Evolutionary conservation across 2,888 invertebrate species (phyloP), one percentile per base, ranked within the genome.

Genomic region (Coecobrya sp.): DNA sequence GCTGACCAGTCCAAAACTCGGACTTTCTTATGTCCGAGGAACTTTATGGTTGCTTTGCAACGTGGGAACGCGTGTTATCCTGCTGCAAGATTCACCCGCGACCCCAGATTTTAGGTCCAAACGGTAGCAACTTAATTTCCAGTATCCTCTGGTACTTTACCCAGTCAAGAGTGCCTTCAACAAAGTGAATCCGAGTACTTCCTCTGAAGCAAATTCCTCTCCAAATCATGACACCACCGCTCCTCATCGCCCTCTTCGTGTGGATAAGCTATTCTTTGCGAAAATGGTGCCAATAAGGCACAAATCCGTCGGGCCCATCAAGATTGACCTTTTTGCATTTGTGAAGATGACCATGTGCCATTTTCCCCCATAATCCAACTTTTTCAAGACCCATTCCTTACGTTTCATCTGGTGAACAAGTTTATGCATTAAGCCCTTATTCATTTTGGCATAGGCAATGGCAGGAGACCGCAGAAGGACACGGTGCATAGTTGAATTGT

Each of bases 31-130:
- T 2, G 3, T 0, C n/a, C 0, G 19, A 92, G 27, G 25, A 42
- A 92, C 13, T 25, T 70, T 5, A 10, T n/a, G 11, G 88, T 88
- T 25, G 88, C 49, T n/a, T 7, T 2, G 87, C 1, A 11, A 22
- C 42, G 59, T 92, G 88, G 5, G 45, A 8, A 5, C 70, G n/a
- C 1, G 88, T 88, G 49, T 92, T 92, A 22, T 92, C 92, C 49
- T 92, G 88, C 45, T 82, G 81, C 36, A 92, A 52, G 0, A 89
- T 92, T 59, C 62, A 73, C 11, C 85, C 85, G 0, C 85, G 19
- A 8, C 88, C 89, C 1, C 85, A 85, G 10, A 92, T 89, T 52
- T 76, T 42, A 0, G n/a, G 13, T 13, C 84, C 55, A 22, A 25
- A 10, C 10, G 59, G 89, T 22, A 89, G 36, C 7, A 89, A 25